Conservation (phyloP, 2,797 vertebrate genomes). For the Falco rusticolus region DNA sequence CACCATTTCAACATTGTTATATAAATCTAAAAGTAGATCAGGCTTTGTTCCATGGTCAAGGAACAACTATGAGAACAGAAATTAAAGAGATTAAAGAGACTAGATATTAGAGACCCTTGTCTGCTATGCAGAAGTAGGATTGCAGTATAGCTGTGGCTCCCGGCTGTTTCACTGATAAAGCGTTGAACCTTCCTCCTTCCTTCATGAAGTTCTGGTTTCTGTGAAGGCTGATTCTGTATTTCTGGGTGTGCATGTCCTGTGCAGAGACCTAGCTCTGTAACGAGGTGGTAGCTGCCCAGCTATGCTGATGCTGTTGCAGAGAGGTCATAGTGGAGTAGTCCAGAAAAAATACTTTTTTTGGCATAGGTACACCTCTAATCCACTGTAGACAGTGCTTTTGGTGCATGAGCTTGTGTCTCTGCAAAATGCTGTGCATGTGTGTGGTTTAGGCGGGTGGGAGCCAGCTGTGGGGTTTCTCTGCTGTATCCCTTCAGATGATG, state of each 20-base stretch:
- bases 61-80: background rate
- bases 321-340: background rate
- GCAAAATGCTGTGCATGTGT: background rate
- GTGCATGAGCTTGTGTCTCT: background rate
- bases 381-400: background rate
- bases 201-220: background rate
- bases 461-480: background rate
- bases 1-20: background rate
- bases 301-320: background rate
- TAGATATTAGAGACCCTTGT: background rate
- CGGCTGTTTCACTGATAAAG: background rate
- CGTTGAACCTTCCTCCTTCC: background rate
- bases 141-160: background rate
- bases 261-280: background rate
- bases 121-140: background rate
- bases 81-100: background rate
- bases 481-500: background rate
- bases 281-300: background rate
- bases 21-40: background rate
- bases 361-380: background rate
- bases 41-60: background rate
- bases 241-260: background rate
- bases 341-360: background rate
- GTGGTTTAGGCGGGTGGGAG: background rate
- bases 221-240: background rate